phyloP scores from a whole-genome alignment of 2,797 vertebrate species.

The Tragopan temminckii region DNA sequence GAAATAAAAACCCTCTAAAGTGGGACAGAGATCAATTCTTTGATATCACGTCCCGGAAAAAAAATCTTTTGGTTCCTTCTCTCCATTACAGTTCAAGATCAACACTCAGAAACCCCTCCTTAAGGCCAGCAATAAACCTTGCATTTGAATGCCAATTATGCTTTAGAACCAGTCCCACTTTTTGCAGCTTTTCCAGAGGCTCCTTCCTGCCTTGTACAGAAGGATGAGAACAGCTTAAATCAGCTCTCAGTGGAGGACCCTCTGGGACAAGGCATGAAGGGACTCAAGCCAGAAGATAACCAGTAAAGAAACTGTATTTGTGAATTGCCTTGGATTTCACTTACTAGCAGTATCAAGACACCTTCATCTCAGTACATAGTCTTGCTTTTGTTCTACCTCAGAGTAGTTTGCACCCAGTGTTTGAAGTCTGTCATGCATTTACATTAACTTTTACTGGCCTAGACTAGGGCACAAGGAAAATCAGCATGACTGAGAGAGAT shows the following conservation, averaged over 20 bases:
- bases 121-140: neutral
- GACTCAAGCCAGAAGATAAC: neutral
- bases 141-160: neutral
- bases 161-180: neutral
- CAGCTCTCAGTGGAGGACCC: fast-evolving
- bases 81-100: neutral
- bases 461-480: neutral
- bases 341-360: fast-evolving
- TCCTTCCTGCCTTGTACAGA: neutral
- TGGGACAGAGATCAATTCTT: neutral
- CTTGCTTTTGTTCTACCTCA: neutral
- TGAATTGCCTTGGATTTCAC: neutral
- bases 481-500: fast-evolving
- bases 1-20: neutral
- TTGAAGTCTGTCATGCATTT: neutral
- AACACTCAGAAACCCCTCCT: neutral
- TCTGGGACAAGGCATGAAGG: neutral
- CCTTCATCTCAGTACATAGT: fast-evolving
- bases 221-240: neutral
- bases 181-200: neutral
- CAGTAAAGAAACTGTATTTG: neutral
- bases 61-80: neutral
- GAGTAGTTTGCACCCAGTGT: fast-evolving
- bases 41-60: fast-evolving
- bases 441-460: neutral